Evolutionary conservation across 2,797 vertebrate species (phyloP).

Genomic region (Mionectes olivaceus): DNA sequence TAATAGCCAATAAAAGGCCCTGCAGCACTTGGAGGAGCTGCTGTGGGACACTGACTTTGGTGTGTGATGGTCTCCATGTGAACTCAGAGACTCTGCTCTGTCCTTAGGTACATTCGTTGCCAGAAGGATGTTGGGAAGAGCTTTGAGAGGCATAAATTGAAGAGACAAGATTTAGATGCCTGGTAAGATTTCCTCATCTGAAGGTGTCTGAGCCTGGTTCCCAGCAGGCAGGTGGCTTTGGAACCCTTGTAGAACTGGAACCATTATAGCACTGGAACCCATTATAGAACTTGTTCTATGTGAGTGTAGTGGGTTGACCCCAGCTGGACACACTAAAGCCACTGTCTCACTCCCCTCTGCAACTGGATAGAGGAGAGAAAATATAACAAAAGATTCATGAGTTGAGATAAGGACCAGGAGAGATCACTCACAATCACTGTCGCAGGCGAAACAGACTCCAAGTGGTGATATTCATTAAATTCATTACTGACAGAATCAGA

Average conservation of each 20-base stretch:
- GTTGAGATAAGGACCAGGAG: neutral
- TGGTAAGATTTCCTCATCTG: conserved; percentile 80
- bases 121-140: conserved; percentile 92
- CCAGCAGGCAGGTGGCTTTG: neutral
- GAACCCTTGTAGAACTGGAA: neutral
- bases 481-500: neutral
- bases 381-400: neutral
- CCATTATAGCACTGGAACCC: neutral
- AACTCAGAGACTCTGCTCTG: neutral
- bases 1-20: neutral
- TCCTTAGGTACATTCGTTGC: conserved; percentile 93
- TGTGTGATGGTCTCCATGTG: accelerated
- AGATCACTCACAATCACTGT: neutral
- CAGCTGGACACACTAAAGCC: neutral
- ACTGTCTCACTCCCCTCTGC: neutral
- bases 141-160: conserved; percentile 94
- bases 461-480: neutral
- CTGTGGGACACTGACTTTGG: neutral
- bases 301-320: neutral
- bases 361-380: neutral
- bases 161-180: conserved; percentile 92
- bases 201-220: neutral
- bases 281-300: accelerated
- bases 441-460: neutral
- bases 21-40: neutral